Conservation (phyloP, 2,888 invertebrate species). For the Apotomis turbidana region DNA sequence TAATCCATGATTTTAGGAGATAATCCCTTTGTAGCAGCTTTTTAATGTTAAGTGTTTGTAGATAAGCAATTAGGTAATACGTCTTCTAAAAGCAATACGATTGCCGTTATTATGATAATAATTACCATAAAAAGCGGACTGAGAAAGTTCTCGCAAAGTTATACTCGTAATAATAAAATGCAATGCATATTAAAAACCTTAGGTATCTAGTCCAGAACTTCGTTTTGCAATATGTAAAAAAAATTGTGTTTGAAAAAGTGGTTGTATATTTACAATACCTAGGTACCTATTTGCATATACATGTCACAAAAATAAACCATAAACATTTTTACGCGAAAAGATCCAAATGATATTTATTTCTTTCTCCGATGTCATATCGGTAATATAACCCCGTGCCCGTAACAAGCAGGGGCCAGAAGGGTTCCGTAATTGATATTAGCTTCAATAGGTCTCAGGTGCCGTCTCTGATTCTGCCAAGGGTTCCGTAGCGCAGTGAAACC, state of each 20-base stretch:
- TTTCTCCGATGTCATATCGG: conserved; percentile 22
- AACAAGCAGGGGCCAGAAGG: conserved; percentile 24
- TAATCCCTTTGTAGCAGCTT: background rate
- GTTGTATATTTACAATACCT: too few relatives aligned
- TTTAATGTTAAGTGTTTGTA: background rate
- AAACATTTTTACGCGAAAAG: background rate
- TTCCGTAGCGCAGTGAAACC: conserved; percentile 1
- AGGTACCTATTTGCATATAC: too few relatives aligned
- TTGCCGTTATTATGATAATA: too few relatives aligned
- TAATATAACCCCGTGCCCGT: conserved; percentile 10
- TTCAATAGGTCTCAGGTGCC: conserved; percentile 40
- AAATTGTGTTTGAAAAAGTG: too few relatives aligned
- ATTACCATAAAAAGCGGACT: too few relatives aligned
- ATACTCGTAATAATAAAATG: too few relatives aligned
- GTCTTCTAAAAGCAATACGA: background rate
- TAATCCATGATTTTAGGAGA: background rate
- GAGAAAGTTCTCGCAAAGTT: too few relatives aligned
- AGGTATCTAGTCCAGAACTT: too few relatives aligned
- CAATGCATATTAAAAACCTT: too few relatives aligned
- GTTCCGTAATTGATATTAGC: conserved; percentile 35
- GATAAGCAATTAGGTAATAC: background rate
- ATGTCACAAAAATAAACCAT: background rate
- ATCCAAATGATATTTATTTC: conserved; percentile 12
- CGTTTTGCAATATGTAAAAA: too few relatives aligned
- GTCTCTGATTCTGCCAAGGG: conserved; percentile 27